Evolutionary conservation across 2,797 vertebrate genomes (phyloP).

Genomic region (Odontamblyopus rebecca): DNA sequence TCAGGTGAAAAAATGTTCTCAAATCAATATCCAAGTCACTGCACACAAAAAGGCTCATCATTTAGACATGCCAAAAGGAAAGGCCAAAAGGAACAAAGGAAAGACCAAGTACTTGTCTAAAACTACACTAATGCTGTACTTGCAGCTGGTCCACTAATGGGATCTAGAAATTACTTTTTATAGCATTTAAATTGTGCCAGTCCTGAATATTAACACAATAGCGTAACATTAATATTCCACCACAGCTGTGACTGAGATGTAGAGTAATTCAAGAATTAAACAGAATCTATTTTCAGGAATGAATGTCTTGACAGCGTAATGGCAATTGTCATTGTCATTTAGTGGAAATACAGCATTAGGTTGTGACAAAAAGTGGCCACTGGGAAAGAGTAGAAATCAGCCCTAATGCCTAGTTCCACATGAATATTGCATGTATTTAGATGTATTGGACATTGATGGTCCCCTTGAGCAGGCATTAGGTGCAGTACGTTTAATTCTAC

Average conservation of each 20-base stretch:
- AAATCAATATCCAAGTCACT: not conserved
- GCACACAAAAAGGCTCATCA: not conserved
- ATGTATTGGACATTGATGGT: constrained; percentile 11
- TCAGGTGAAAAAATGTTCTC: not conserved
- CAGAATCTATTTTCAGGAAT: constrained; percentile 4
- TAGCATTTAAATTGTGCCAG: not conserved
- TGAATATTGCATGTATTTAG: constrained; percentile 13
- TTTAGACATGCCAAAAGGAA: not conserved
- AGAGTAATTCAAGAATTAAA: constrained; percentile 9
- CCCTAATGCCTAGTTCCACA: constrained; percentile 3
- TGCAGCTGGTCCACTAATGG: not conserved
- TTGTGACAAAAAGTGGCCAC: constrained; percentile 6
- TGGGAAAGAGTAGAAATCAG: not conserved
- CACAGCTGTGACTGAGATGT: not conserved
- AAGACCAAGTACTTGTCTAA: not conserved
- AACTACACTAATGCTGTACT: not conserved
- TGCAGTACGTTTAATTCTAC: constrained; percentile 7
- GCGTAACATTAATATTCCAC: constrained; percentile 1
- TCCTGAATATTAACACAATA: constrained; percentile 8
- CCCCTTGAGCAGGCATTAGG: constrained; percentile 6
- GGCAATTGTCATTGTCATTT: constrained; percentile 10
- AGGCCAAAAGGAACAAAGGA: not conserved
- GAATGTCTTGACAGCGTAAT: constrained; percentile 3
- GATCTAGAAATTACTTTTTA: constrained; percentile 3
- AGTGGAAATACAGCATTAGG: constrained; percentile 2